These are phyloP conservation scores for Gambusia yucatana DNA, from an alignment of 2,797 vertebrate genomes.

Conservation along the genomic window DNA sequence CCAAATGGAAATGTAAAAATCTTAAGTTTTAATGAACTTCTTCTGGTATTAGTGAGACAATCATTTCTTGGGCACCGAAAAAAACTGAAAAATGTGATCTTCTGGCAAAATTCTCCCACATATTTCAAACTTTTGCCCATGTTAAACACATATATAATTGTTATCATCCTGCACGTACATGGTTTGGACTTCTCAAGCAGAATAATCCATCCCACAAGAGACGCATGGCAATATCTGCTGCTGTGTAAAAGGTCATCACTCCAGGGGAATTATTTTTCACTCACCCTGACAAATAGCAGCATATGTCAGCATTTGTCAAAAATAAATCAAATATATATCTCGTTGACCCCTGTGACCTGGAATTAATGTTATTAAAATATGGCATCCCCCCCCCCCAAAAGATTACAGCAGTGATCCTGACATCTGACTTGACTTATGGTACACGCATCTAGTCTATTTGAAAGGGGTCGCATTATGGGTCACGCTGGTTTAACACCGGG, in stretches of 20 bases:
- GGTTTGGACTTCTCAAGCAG: background rate
- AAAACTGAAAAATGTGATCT: background rate
- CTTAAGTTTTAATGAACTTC: background rate
- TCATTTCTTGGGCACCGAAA: background rate
- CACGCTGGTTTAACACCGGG: constrained; percentile 11
- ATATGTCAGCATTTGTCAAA: constrained; percentile 10
- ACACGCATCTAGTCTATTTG: constrained; percentile 18
- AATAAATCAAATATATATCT: constrained; percentile 3
- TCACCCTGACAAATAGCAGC: background rate
- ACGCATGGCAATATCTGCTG: background rate
- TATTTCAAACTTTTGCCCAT: background rate
- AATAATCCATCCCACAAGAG: background rate
- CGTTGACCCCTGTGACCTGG: constrained; percentile 30
- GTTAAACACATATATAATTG: background rate
- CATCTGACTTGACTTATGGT: constrained; percentile 19
- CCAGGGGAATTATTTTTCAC: background rate
- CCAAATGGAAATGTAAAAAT: too few relatives aligned
- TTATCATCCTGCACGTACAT: background rate
- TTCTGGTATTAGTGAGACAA: background rate
- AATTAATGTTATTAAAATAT: constrained; percentile 20
- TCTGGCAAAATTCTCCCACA: background rate
- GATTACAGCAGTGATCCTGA: constrained; percentile 32
- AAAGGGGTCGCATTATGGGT: constrained; percentile 44
- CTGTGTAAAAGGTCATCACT: background rate
- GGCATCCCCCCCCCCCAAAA: background rate